These are phyloP conservation scores for Dugesia japonica DNA, from an alignment of 2,888 invertebrate species.

Conservation along the genomic window DNA sequence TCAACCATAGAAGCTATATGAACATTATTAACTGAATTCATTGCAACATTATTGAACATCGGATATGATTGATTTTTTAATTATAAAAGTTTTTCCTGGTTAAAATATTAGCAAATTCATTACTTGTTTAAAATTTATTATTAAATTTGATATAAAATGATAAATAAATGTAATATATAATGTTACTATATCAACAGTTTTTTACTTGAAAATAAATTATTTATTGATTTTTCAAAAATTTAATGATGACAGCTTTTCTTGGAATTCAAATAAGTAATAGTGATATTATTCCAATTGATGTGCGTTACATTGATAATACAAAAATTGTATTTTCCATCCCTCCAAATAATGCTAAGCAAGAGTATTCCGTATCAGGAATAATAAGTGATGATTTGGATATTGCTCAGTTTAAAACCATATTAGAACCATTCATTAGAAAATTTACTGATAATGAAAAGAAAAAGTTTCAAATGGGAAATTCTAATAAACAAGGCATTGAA, in stretches of 20 bases:
- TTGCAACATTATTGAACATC: too few relatives aligned
- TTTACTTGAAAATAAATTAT: background rate
- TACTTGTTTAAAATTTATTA: too few relatives aligned
- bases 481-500: background rate
- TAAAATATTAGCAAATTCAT: too few relatives aligned
- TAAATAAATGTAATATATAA: too few relatives aligned
- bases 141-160: too few relatives aligned
- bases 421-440: background rate
- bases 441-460: background rate
- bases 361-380: background rate
- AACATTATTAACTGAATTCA: too few relatives aligned
- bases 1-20: too few relatives aligned
- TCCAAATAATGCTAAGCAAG: background rate
- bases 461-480: background rate
- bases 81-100: too few relatives aligned
- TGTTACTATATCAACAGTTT: background rate
- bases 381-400: background rate
- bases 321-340: background rate
- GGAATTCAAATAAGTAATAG: background rate
- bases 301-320: background rate
- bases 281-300: background rate
- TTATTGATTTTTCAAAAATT: background rate
- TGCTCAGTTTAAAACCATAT: background rate
- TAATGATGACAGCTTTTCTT: background rate
- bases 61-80: too few relatives aligned